Evolutionary conservation across 2,888 invertebrate genomes (phyloP).

Genomic region (Leptinotarsa tumamoca): DNA sequence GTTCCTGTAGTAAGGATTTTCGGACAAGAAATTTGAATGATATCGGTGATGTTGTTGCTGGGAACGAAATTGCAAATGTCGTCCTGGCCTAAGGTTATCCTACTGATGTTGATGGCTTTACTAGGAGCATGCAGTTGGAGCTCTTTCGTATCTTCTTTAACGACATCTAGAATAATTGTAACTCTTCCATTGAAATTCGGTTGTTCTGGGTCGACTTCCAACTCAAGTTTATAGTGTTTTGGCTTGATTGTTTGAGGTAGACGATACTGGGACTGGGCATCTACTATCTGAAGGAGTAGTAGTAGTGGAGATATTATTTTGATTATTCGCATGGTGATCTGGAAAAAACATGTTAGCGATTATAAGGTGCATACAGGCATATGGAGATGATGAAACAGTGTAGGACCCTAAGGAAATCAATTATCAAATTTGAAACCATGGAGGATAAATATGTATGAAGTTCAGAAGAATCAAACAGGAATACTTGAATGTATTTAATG

Average conservation of each 20-base stretch:
- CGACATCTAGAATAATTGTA: conserved; percentile 30
- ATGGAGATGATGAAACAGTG: too few relatives aligned
- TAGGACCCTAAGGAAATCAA: neutral
- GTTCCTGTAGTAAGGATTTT: conserved; percentile 23
- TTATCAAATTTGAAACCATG: neutral
- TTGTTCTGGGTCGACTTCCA: conserved; percentile 37
- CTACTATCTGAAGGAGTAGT: conserved; percentile 2
- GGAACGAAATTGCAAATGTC: conserved; percentile 9
- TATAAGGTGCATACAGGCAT: neutral
- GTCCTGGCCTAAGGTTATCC: neutral
- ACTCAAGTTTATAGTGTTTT: conserved; percentile 66
- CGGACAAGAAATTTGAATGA: conserved; percentile 28
- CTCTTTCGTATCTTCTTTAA: neutral
- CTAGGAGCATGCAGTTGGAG: conserved; percentile 32
- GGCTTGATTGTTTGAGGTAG: conserved; percentile 69
- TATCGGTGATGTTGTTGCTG: conserved; percentile 24
- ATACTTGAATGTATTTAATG: too few relatives aligned
- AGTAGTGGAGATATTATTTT: neutral
- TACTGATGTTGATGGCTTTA: conserved; percentile 25
- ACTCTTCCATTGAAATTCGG: conserved; percentile 37
- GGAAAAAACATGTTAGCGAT: neutral
- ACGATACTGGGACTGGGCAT: conserved; percentile 58
- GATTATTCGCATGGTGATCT: conserved; percentile 2
- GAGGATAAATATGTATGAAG: too few relatives aligned
- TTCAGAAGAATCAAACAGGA: too few relatives aligned